Percentiles rank a stretch among this genome's conserved stretches.
Conservation (phyloP, 2,113 vertebrate species). For the Rhabdornis inornatus region DNA sequence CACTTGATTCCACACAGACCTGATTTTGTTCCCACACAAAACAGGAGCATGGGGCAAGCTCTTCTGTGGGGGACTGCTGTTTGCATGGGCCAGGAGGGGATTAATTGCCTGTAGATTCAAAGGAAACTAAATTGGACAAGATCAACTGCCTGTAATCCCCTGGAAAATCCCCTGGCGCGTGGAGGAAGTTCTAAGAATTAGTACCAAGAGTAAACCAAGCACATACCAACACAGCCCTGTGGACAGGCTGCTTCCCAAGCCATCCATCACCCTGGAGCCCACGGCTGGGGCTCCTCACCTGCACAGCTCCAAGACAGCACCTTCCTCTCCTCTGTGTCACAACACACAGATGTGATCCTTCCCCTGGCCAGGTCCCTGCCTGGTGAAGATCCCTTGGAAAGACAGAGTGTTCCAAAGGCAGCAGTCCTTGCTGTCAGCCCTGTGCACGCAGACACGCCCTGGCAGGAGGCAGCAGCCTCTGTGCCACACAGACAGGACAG, state of each 20-base stretch:
- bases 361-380: background rate
- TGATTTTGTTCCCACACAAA: background rate
- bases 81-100: background rate
- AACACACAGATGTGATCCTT: background rate
- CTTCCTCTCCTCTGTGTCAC: background rate
- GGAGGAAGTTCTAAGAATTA: background rate
- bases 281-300: background rate
- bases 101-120: background rate
- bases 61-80: background rate
- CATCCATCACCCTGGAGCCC: background rate
- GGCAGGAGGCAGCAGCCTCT: background rate
- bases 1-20: background rate
- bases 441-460: background rate
- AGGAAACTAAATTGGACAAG: background rate
- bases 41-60: background rate
- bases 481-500: background rate
- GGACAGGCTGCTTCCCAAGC: background rate
- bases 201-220: background rate
- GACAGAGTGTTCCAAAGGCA: background rate
- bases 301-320: background rate
- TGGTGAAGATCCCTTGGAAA: background rate
- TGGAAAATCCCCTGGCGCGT: accelerated
- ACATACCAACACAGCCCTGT: too few species aligned
- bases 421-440: background rate
- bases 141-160: background rate